Conservation (phyloP, 2,797 vertebrate genomes). For the Xiphorhynchus erythropygius region DNA sequence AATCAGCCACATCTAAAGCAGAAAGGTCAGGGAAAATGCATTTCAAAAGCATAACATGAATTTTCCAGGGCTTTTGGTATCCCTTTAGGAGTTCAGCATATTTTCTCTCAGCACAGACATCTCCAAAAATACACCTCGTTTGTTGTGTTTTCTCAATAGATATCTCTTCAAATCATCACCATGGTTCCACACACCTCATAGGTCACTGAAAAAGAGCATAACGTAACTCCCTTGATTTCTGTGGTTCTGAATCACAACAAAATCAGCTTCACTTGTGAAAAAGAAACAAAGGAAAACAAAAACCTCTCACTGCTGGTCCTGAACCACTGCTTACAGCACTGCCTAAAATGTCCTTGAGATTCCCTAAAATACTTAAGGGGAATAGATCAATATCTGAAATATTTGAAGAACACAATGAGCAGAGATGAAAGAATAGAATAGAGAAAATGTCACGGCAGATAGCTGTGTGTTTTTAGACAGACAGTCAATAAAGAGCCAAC, state of each 20-base stretch:
- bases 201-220: not conserved
- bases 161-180: not conserved
- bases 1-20: not conserved
- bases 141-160: not conserved
- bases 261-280: not conserved
- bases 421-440: not conserved
- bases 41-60: not conserved
- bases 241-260: not conserved
- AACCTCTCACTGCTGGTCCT: rapidly evolving
- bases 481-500: not conserved
- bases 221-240: not conserved
- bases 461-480: not conserved
- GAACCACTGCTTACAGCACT: not conserved
- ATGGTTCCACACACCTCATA: not conserved
- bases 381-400: not conserved
- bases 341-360: not conserved
- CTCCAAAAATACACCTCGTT: not conserved
- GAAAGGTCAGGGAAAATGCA: not conserved
- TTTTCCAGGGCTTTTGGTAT: not conserved
- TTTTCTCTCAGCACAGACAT: not conserved
- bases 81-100: not conserved
- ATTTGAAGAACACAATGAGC: not conserved
- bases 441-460: not conserved
- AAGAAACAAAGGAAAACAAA: not conserved
- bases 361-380: not conserved